Conservation (phyloP, 2,113 vertebrate species). For the Hemichromis elongatus region DNA sequence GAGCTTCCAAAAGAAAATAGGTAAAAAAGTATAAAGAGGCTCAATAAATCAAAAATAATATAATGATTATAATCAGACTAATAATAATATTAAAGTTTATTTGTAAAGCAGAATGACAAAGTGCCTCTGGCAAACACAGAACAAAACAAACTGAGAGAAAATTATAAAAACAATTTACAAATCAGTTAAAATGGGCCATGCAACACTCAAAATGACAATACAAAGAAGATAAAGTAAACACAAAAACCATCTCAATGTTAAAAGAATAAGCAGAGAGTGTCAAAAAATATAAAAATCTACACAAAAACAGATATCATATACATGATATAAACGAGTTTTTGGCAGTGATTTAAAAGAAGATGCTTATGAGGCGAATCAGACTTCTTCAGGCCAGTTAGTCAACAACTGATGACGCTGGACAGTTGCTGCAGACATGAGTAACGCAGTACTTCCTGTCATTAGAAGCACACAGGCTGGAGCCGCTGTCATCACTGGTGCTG, state of each 20-base stretch:
- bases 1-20: neutral
- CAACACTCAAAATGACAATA: neutral
- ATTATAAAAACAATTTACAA: neutral
- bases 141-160: neutral
- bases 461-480: neutral
- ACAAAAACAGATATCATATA: fast-evolving
- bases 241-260: fast-evolving
- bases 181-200: neutral
- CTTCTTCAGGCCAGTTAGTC: fast-evolving
- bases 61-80: neutral
- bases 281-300: neutral
- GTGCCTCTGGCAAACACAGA: neutral
- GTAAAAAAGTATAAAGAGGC: neutral
- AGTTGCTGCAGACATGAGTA: neutral
- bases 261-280: fast-evolving
- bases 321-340: neutral
- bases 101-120: neutral
- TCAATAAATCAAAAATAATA: neutral
- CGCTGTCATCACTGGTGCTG: neutral
- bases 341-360: neutral
- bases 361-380: neutral
- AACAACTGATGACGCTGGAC: fast-evolving
- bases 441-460: neutral
- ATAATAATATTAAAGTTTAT: neutral
- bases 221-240: neutral